Percentiles rank a stretch among this genome's conserved stretches.
phyloP scores from a whole-genome alignment of 2,888 invertebrate genomes.

The Eudasyphora cyanicolor region DNA sequence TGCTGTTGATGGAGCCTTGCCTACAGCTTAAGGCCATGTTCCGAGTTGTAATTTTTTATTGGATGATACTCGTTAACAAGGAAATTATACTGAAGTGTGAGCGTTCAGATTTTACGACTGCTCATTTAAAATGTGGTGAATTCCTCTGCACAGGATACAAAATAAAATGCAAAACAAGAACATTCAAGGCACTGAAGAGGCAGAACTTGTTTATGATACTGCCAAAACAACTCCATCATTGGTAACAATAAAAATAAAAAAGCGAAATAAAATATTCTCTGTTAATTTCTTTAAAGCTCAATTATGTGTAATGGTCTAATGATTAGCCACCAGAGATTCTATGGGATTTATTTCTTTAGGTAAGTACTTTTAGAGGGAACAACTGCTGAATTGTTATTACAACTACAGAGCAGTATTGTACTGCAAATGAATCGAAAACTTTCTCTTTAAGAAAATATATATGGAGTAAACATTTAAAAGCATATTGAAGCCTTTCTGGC shows the following conservation, averaged over 20 bases:
- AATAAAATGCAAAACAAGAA: not conserved
- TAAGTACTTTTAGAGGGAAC: not conserved
- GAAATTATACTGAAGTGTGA: constrained; percentile 50
- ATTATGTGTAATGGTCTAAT: constrained; percentile 39
- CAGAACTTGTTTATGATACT: constrained; percentile 8
- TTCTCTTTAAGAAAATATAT: too few species aligned
- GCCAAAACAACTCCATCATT: constrained; percentile 3
- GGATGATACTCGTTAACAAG: constrained; percentile 48
- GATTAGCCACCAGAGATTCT: constrained; percentile 21
- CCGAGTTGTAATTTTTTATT: constrained; percentile 40
- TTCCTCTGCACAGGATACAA: not conserved
- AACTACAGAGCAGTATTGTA: too few species aligned
- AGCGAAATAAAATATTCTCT: not conserved
- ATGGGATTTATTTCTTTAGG: too few species aligned
- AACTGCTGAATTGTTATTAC: not conserved
- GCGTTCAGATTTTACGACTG: constrained; percentile 52
- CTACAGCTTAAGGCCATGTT: constrained; percentile 23
- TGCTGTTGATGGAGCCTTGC: too few species aligned
- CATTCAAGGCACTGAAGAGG: not conserved
- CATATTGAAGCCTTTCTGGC: too few species aligned
- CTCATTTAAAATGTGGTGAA: constrained; percentile 35
- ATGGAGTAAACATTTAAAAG: too few species aligned
- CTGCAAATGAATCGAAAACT: too few species aligned
- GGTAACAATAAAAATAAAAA: not conserved
- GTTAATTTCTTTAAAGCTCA: constrained; percentile 52